These are phyloP conservation scores for Pachyseris speciosa DNA, from an alignment of 64 coral and sea anemone species.

Conservation along the genomic window DNA sequence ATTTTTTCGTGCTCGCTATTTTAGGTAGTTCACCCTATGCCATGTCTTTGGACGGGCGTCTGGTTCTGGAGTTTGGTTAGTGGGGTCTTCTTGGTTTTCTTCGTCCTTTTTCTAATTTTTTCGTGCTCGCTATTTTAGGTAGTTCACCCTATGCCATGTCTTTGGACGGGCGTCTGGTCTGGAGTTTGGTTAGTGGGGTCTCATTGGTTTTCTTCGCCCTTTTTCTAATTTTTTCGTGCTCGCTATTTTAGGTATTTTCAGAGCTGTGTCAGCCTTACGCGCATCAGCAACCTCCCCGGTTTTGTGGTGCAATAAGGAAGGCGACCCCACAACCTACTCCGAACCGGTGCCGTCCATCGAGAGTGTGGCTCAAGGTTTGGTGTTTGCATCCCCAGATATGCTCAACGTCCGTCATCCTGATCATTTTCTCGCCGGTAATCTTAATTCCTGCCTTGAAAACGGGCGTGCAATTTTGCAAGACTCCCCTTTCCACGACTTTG, in stretches of 20 bases:
- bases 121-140: too few species aligned
- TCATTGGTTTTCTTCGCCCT: not conserved
- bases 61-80: too few species aligned
- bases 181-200: not conserved
- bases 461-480: constrained; percentile 2
- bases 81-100: too few species aligned
- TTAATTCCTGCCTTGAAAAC: not conserved
- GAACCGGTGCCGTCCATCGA: not conserved
- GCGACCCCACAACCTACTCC: not conserved
- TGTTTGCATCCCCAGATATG: constrained; percentile 1
- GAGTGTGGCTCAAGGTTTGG: constrained; percentile 20
- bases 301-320: not conserved
- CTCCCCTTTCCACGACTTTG: not conserved
- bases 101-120: too few species aligned
- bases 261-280: not conserved
- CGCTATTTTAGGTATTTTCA: constrained; percentile 2
- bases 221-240: not conserved
- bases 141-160: too few species aligned
- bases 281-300: not conserved
- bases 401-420: not conserved
- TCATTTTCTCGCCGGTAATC: constrained; percentile 18
- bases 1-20: too few species aligned
- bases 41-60: too few species aligned
- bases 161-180: constrained; percentile 14
- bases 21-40: too few species aligned